Conservation (phyloP, 1,140 invertebrate species). For the Harlomillsia oculata region DNA sequence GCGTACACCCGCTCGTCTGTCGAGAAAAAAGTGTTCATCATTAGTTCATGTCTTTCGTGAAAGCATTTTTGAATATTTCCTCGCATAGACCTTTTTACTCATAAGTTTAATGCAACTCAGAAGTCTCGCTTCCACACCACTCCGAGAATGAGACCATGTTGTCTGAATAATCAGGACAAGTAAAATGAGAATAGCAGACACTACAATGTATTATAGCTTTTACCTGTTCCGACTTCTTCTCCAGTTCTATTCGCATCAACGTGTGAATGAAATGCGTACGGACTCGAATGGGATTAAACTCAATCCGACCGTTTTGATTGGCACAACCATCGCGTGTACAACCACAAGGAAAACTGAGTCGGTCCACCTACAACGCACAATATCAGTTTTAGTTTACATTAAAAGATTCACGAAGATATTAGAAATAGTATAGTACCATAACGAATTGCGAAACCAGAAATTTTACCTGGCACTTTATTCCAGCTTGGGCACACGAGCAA, state of each 20-base stretch:
- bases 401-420: neutral
- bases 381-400: neutral
- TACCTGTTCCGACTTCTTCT: too few relatives aligned
- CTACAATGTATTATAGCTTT: neutral
- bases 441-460: neutral
- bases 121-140: too few relatives aligned
- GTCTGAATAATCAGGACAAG: too few relatives aligned
- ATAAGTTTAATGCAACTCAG: too few relatives aligned
- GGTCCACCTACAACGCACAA: conserved; percentile 59
- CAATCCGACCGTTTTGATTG: conserved; percentile 83
- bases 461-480: conserved; percentile 83
- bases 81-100: too few relatives aligned
- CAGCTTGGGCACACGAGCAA: conserved; percentile 84
- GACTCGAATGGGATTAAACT: conserved; percentile 91
- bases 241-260: conserved; percentile 83
- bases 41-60: neutral
- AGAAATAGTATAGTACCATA: neutral
- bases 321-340: conserved; percentile 88
- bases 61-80: too few relatives aligned
- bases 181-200: neutral
- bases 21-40: too few relatives aligned
- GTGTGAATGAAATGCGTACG: conserved; percentile 97
- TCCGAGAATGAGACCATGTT: too few relatives aligned
- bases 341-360: conserved; percentile 90
- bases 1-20: conserved; percentile 15